Evolutionary conservation across 2,797 vertebrate genomes (phyloP), one percentile per base, ranked within the genome.

Genomic region (Anas bahamensis): DNA sequence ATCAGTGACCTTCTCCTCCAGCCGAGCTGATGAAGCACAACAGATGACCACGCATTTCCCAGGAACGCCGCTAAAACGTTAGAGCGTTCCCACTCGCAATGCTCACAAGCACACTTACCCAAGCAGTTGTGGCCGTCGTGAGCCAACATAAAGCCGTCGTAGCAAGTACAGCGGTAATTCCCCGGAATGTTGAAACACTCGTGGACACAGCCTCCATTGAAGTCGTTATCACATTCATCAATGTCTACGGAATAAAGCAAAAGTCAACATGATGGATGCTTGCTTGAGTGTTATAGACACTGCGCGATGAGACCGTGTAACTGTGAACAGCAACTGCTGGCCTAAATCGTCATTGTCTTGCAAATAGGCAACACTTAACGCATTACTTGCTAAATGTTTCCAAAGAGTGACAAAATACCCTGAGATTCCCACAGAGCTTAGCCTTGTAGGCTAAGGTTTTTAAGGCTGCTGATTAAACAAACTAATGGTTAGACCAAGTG

Each of bases 171-270:
- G 95, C 99, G 99, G 94, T 99, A 99, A 97, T 99, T 99, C 71
- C 99, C 99, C 28, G 99, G 99, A 94, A 99, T 99, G 97, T 99
- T 99, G 98, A 98, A 98, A 97, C 99, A 99, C 95, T 99, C 99
- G 2, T 99, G 99, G 85, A 99, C 99, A 73, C 99, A 99, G 97
- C 99, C 99, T 66, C 99, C 99, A 59, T 99, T 99, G 97, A 99
- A 98, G 73, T 99, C 98, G 2, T 98, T 97, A 97, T 99, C 99
- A 83, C 99, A 99, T 98, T 99, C 99, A 97, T 99, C 99, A 92
- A 98, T 97, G 97, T 99, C 99, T 99, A 91, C 88, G 87, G 95
- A 97, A 97, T 76, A 96, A 97, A 95, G 97, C 86, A 97, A 66
- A 97, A 92, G 93, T 95, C 83, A 97, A 9, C 83, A 68, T 92